A percentile compares a stretch with the other conserved stretches of the same genome.
These are phyloP conservation scores for Penaeus chinensis DNA, from an alignment of 1,140 invertebrate species.

Conservation along the genomic window DNA sequence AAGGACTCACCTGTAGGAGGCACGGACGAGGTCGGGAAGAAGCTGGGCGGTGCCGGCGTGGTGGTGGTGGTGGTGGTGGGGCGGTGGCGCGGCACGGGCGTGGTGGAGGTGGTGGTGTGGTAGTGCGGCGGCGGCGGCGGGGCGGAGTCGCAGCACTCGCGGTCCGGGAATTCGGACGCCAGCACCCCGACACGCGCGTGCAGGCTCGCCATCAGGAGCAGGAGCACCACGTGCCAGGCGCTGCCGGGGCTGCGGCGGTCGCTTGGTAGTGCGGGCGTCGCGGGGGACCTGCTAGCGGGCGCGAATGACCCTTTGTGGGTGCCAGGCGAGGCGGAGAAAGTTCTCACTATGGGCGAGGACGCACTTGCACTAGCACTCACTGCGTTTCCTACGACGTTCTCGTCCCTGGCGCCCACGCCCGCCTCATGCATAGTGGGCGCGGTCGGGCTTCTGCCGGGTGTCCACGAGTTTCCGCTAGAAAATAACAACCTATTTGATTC, in stretches of 20 bases:
- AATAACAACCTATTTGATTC: too few relatives aligned
- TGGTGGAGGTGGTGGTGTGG: constrained; percentile 56
- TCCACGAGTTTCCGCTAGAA: too few relatives aligned
- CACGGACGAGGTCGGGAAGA: constrained; percentile 39
- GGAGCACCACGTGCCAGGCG: constrained; percentile 22
- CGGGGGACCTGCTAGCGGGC: too few relatives aligned
- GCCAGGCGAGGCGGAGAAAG: too few relatives aligned
- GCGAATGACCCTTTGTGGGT: too few relatives aligned
- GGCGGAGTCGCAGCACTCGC: constrained; percentile 49
- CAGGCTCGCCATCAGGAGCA: constrained; percentile 9
- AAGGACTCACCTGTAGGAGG: constrained; percentile 41
- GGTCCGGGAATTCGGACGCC: constrained; percentile 46
- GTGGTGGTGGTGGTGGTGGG: constrained; percentile 36
- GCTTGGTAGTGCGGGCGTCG: too few relatives aligned
- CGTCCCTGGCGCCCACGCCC: too few relatives aligned
- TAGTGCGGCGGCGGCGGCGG: constrained; percentile 45
- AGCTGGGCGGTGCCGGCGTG: neutral
- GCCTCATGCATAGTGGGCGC: too few relatives aligned
- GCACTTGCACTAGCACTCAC: too few relatives aligned
- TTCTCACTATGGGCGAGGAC: too few relatives aligned
- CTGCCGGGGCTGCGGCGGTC: neutral
- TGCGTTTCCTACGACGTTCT: too few relatives aligned
- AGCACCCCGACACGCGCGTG: constrained; percentile 28
- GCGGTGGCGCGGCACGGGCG: constrained; percentile 34
- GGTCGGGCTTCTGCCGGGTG: too few relatives aligned